phyloP scores from a whole-genome alignment of 35 echinoderm and acorn worm genomes.

The Apostichopus parvimensis region DNA sequence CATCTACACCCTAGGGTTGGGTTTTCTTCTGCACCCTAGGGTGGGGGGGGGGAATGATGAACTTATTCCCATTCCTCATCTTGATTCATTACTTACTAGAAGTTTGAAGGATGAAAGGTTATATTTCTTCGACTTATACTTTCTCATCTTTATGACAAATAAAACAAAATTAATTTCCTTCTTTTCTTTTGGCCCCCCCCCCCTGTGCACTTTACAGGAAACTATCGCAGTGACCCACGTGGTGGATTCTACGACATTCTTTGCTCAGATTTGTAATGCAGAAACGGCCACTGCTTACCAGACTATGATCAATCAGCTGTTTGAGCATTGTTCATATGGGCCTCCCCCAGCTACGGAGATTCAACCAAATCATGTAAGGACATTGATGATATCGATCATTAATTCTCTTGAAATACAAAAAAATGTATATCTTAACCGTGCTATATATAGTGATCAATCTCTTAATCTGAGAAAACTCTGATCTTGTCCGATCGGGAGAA shows the following conservation, averaged over 20 bases:
- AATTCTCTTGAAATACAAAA: too few relatives aligned
- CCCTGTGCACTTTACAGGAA: conserved; percentile 28
- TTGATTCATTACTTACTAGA: too few relatives aligned
- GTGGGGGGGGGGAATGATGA: not conserved
- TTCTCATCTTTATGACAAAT: not conserved
- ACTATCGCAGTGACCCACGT: conserved; percentile 36
- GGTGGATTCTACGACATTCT: conserved; percentile 42
- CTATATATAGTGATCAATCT: too few relatives aligned
- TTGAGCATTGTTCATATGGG: conserved; percentile 16
- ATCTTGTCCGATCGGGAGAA: too few relatives aligned
- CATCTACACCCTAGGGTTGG: too few relatives aligned
- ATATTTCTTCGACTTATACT: not conserved
- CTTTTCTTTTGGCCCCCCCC: not conserved
- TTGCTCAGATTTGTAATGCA: conserved; percentile 35
- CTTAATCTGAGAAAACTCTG: too few relatives aligned
- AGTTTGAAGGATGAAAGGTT: too few relatives aligned
- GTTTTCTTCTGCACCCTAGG: not conserved
- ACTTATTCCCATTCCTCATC: too few relatives aligned
- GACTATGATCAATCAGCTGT: conserved; percentile 32
- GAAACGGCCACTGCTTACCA: conserved; percentile 46
- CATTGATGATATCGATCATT: too few relatives aligned
- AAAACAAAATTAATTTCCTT: not conserved
- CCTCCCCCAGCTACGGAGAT: conserved; percentile 10
- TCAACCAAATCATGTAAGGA: conserved; percentile 41
- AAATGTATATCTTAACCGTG: too few relatives aligned